These are phyloP conservation scores for Leptothorax acervorum DNA, from an alignment of 2,888 invertebrate genomes.

Conservation along the genomic window DNA sequence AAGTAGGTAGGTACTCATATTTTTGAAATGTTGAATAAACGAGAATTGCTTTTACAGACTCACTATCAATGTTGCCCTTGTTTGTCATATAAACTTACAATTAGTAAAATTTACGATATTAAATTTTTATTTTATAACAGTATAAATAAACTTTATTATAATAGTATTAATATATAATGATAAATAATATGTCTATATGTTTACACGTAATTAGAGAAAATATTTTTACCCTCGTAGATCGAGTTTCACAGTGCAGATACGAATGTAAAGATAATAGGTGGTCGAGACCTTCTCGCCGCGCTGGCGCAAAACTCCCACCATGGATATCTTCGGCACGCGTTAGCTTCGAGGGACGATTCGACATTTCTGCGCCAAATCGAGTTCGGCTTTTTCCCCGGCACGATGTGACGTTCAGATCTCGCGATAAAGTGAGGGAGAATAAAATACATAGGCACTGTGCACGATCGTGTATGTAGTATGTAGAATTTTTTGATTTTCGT, in stretches of 20 bases:
- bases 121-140: neutral
- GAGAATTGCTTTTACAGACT: neutral
- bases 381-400: conserved; percentile 47
- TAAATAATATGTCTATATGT: neutral
- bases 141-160: neutral
- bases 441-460: neutral
- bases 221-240: neutral
- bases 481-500: neutral
- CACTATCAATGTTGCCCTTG: neutral
- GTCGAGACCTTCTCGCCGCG: conserved; percentile 57
- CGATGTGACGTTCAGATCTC: conserved; percentile 24
- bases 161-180: neutral
- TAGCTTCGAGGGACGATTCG: conserved; percentile 54
- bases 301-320: conserved; percentile 64
- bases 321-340: conserved; percentile 40
- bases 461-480: neutral
- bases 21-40: neutral
- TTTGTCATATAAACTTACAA: neutral
- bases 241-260: neutral
- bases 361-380: conserved; percentile 59
- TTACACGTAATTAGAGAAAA: neutral
- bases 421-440: neutral
- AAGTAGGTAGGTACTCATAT: neutral
- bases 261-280: neutral
- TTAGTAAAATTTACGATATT: neutral